Conservation (phyloP, 2,113 vertebrate genomes). For the Sminthopsis crassicaudata region DNA sequence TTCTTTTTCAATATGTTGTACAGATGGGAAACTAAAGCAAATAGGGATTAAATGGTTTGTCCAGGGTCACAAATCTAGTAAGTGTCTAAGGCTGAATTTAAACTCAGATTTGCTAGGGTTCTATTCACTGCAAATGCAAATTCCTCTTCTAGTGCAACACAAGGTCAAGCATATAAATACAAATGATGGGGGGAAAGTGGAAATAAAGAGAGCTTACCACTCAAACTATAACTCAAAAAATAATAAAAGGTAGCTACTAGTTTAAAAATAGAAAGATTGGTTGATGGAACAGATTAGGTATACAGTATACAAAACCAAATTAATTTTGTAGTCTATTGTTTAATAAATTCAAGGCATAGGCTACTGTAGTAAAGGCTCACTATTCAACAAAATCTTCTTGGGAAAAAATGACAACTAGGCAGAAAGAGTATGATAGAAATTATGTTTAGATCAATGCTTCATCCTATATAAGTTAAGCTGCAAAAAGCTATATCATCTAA, state of each 20-base stretch:
- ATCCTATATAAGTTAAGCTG: not conserved
- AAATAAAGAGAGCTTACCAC: not conserved
- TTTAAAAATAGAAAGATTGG: not conserved
- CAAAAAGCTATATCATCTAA: not conserved
- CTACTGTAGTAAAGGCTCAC: not conserved
- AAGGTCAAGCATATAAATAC: not conserved
- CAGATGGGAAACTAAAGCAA: not conserved
- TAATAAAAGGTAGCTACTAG: not conserved
- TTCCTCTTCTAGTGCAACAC: not conserved
- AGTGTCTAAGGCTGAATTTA: not conserved
- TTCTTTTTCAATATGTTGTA: not conserved
- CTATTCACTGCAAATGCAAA: not conserved
- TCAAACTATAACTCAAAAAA: not conserved
- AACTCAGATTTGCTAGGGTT: not conserved
- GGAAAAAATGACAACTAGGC: not conserved
- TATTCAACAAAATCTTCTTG: not conserved
- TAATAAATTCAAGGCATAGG: not conserved
- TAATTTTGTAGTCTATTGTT: not conserved
- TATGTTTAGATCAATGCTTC: not conserved
- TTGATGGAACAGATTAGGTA: not conserved
- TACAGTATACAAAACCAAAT: not conserved
- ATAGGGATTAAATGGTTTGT: not conserved
- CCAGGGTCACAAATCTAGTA: not conserved
- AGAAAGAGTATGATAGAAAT: not conserved
- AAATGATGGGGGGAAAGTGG: not conserved